phyloP scores from a whole-genome alignment of 1,140 invertebrate species.

The Hermatobates lingyangjiaoensis region DNA sequence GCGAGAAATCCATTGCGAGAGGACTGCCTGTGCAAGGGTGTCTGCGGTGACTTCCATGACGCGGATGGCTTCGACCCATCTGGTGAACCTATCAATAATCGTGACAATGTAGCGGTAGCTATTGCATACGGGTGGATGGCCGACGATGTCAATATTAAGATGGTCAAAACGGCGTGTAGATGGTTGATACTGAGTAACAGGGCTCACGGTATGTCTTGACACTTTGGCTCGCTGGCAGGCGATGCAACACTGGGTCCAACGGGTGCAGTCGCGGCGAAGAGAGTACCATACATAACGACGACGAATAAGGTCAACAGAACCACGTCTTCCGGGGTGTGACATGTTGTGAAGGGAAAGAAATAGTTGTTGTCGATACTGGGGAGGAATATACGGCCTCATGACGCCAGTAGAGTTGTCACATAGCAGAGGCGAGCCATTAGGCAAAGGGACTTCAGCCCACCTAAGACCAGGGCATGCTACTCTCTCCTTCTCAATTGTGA shows the following conservation, averaged over 20 bases:
- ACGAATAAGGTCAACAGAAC: conserved; percentile 20
- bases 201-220: not conserved
- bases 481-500: no score
- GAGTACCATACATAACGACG: conserved; percentile 25
- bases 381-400: conserved; percentile 1
- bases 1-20: conserved; percentile 19
- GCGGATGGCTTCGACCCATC: conserved; percentile 29
- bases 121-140: conserved; percentile 21
- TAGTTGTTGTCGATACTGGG: not conserved
- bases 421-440: no score
- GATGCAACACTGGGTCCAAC: conserved; percentile 9
- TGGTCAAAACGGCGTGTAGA: conserved; percentile 21
- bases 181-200: conserved; percentile 16
- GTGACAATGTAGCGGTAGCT: conserved; percentile 21
- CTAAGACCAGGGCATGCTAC: no score
- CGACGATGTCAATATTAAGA: conserved; percentile 29
- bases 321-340: conserved; percentile 15
- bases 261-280: conserved; percentile 6
- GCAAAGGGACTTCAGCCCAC: no score
- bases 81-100: conserved; percentile 24
- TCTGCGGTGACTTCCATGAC: conserved; percentile 23
- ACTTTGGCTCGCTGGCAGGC: conserved; percentile 11
- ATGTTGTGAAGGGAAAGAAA: conserved; percentile 6
- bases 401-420: no score
- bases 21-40: conserved; percentile 20